Evolutionary conservation across 1,140 invertebrate species (phyloP).

Genomic region (Maconellicoccus hirsutus): DNA sequence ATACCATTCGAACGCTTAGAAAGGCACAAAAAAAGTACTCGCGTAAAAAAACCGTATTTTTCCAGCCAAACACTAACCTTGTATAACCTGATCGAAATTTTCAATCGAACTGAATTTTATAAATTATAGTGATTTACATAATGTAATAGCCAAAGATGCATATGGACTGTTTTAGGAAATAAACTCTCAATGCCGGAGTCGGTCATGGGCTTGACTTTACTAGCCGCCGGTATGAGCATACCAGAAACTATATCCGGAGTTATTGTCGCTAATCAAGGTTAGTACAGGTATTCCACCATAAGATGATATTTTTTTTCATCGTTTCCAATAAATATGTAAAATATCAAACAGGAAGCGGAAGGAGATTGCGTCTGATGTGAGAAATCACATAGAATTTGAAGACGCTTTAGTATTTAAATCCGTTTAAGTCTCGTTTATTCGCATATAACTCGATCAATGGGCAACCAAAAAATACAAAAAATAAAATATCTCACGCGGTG

Average conservation of each 20-base stretch:
- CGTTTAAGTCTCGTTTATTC: too few relatives aligned
- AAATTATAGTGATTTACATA: conserved; percentile 12
- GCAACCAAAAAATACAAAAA: too few relatives aligned
- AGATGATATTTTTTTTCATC: background rate
- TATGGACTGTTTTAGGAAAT: conserved; percentile 40
- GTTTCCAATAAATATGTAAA: background rate
- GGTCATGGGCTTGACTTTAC: conserved; percentile 72
- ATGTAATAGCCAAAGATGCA: background rate
- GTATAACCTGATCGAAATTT: background rate
- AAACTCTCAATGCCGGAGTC: conserved; percentile 54
- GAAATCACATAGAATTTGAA: too few relatives aligned
- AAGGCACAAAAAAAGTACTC: too few relatives aligned
- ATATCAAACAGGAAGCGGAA: background rate
- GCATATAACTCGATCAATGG: too few relatives aligned
- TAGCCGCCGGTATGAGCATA: conserved; percentile 72
- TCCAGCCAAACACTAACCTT: background rate
- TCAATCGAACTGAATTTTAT: background rate
- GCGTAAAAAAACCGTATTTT: background rate
- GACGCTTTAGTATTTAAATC: too few relatives aligned
- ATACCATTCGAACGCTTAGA: too few relatives aligned
- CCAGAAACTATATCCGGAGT: conserved; percentile 73
- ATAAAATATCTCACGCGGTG: too few relatives aligned
- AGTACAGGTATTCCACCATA: conserved; percentile 15
- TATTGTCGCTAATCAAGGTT: conserved; percentile 64
- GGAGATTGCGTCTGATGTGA: too few relatives aligned